Evolutionary conservation across 2,797 vertebrate species (phyloP), one percentile per base, ranked within the genome.

Genomic region (Meda fulgida): DNA sequence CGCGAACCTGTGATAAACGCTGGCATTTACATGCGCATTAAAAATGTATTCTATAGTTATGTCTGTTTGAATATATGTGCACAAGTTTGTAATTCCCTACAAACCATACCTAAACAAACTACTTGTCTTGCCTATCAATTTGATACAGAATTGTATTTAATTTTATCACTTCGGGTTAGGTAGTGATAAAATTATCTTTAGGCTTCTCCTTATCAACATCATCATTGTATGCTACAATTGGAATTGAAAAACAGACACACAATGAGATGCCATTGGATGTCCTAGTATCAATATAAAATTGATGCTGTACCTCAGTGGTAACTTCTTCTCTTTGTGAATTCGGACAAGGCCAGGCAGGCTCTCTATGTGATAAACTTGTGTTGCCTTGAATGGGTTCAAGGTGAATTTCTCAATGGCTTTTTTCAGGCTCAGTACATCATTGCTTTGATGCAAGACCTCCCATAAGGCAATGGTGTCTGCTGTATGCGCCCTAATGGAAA

Each of bases 321-420:
- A 90, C 86, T 90, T 94, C 85, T 94, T 93, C 34, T 91, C 87
- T 66, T 29, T 75, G 86, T 97, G 97, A 78, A 97, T 95, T 84
- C 92, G 92, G 66, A 97, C 95, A 2, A 99, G 95, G 66, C 92
- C 91, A 0, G 90, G 91, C 84, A 99, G 94, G 84, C 97, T 94
- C 36, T 94, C 93, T 51, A 99, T 83, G 8, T 99, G 96, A 89
- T 94, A 96, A 86, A 94, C 84, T 19, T 95, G 96, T 31, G 93
- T 95, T 38, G 93, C 96, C 86, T 96, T 97, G 85, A 99, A 95
- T 7, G 97, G 97, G 84, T 96, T 92, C 40, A 97, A 94, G 86
- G 94, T 94, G 90, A 99, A 96, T 88, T 97, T 98, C 86, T 94
- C 93, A 80, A 96, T 92, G 0, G 94, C 94, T 0, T 78, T 90